Percentiles rank a stretch among this genome's conserved stretches.
These are phyloP conservation scores for Neogobius melanostomus DNA, from an alignment of 2,113 vertebrate species.

Conservation along the genomic window DNA sequence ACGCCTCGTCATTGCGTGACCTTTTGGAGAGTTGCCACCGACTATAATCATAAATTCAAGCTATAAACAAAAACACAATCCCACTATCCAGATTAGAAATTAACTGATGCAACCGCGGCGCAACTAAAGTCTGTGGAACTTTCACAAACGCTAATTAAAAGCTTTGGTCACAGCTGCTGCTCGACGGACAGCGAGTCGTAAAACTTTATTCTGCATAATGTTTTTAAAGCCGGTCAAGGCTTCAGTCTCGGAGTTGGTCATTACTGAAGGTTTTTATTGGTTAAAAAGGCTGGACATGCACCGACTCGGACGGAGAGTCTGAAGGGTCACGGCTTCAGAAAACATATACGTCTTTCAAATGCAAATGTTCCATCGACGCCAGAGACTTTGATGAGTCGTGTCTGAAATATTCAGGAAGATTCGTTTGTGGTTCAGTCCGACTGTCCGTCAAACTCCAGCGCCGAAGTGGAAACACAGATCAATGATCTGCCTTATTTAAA, in stretches of 20 bases:
- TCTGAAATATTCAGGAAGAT: neutral
- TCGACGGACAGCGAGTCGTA: too few species aligned
- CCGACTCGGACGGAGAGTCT: neutral
- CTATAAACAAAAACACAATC: neutral
- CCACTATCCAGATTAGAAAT: neutral
- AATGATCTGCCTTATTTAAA: too few species aligned
- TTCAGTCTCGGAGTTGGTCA: neutral
- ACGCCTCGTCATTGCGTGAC: neutral
- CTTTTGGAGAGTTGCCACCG: neutral
- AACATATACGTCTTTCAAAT: neutral
- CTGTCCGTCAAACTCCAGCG: too few species aligned
- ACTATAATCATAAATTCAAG: neutral
- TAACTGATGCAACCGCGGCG: neutral
- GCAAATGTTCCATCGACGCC: neutral
- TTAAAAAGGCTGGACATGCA: neutral
- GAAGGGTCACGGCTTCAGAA: neutral
- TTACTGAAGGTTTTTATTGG: too few species aligned
- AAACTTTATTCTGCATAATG: too few species aligned
- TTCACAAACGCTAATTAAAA: neutral
- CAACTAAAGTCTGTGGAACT: neutral
- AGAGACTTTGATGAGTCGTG: neutral
- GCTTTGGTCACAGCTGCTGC: too few species aligned
- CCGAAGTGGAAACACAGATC: too few species aligned
- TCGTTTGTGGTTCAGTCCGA: too few species aligned
- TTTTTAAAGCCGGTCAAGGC: too few species aligned